These are phyloP conservation scores for Limosa lapponica DNA, from an alignment of 2,797 vertebrate species.

Conservation along the genomic window DNA sequence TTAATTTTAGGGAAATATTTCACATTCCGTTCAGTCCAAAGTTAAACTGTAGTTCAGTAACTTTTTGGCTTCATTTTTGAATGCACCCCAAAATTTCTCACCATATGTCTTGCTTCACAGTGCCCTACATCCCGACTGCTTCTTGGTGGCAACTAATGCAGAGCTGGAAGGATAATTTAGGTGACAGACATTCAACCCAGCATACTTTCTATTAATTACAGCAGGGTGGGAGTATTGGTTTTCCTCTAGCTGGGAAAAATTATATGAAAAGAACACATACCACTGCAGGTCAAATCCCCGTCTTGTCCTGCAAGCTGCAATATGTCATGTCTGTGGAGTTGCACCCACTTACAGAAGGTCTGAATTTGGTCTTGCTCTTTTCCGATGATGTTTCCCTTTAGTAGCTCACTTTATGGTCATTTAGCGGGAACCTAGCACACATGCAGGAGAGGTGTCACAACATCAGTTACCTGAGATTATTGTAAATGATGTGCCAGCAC, in stretches of 20 bases:
- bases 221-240: constrained; percentile 5
- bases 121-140: not conserved
- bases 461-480: constrained; percentile 73
- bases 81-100: not conserved
- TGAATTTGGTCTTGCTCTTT: constrained; percentile 46
- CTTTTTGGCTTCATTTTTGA: not conserved
- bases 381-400: constrained; percentile 12
- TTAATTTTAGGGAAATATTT: not conserved
- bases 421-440: constrained; percentile 41
- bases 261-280: not conserved
- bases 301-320: not conserved
- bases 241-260: constrained; percentile 46
- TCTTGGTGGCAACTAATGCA: constrained; percentile 17
- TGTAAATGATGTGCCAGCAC: constrained; percentile 74
- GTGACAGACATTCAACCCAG: not conserved
- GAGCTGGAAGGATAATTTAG: constrained; percentile 5
- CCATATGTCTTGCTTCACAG: not conserved
- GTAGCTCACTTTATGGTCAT: constrained; percentile 47
- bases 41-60: not conserved
- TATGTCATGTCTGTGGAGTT: not conserved
- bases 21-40: not conserved
- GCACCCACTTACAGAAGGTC: constrained; percentile 23
- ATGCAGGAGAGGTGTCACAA: constrained; percentile 51
- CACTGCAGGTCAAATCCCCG: not conserved
- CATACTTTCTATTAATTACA: constrained; percentile 23